Evolutionary conservation across 2,888 invertebrate genomes (phyloP), one percentile per base, ranked within the genome.

Genomic region (Diloba caeruleocephala): DNA sequence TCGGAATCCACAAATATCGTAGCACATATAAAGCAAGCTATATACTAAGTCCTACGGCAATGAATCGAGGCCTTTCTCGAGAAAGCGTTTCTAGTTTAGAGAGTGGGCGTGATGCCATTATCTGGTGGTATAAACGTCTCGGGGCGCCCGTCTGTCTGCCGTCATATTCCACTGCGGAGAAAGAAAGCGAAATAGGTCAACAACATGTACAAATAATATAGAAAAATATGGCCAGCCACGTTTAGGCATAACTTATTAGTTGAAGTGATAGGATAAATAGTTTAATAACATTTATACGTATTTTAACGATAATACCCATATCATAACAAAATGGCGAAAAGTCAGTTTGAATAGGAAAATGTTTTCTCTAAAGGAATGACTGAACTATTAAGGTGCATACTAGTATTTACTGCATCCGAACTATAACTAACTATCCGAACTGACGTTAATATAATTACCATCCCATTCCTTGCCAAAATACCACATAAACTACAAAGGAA

Each of bases 81-180:
- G 39, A 59, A 43, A 43, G 23, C 28, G 43, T 17, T 46, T 52
- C 37, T 64, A 52, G 59, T 55, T 42, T 52, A 57, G 49, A 32
- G 54, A 52, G 75, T 79, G 62, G 74, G 76, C 78, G 72, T 69
- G 61, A 64, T 62, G 71, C 68, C 74, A 77, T 76, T 79, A 78
- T 74, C 54, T 60, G 55, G 71, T 68, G 65, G 72, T 61, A n/a
- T 73, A 63, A 62, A 66, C 63, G 69, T 57, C 63, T 59, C 44
- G 38, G 8, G 88, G 88, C 88, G 89, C 88, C 90, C 85, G 89
- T 75, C 89, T 71, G 91, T 89, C 91, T 90, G 90, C 79, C 90
- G 87, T 79, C 90, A 70, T 64, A 63, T 64, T 67, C 69, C 58
- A 59, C 76, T 65, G 61, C 74, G 78, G 76, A 78, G 80, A 74